These are phyloP conservation scores for Psilanteris sp. DNA, from an alignment of 1,140 invertebrate genomes.

Conservation along the genomic window DNA sequence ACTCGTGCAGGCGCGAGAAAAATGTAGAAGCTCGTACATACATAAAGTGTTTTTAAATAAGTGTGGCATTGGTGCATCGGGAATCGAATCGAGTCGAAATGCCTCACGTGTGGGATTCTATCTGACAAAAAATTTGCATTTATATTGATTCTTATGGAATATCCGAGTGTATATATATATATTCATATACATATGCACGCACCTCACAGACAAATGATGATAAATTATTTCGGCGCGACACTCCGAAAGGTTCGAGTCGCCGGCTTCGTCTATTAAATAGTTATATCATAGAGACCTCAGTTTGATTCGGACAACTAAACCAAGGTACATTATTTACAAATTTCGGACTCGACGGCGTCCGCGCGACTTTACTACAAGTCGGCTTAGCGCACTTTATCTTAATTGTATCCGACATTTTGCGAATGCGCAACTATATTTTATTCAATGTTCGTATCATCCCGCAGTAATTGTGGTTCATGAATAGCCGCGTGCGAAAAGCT, in stretches of 20 bases:
- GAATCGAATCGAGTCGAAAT: slow-evolving; percentile 62
- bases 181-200: too few relatives aligned
- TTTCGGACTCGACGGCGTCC: background rate
- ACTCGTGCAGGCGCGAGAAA: slow-evolving; percentile 51
- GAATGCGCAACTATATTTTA: slow-evolving; percentile 49
- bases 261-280: background rate
- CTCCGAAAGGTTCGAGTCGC: too few relatives aligned
- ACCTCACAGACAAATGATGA: too few relatives aligned
- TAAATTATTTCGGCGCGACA: slow-evolving; percentile 57
- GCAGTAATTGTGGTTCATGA: slow-evolving; percentile 48
- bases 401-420: slow-evolving; percentile 40
- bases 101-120: slow-evolving; percentile 49
- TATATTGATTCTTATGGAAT: slow-evolving; percentile 66
- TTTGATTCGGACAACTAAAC: background rate
- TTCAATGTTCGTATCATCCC: slow-evolving; percentile 44
- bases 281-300: background rate
- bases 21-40: slow-evolving; percentile 48
- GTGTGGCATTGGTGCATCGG: slow-evolving; percentile 51
- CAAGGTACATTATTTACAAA: background rate
- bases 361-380: background rate
- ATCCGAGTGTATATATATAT: slow-evolving; percentile 35
- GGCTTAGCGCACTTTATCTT: slow-evolving; percentile 15
- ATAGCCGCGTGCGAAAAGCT: slow-evolving; percentile 37
- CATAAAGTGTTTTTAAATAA: slow-evolving; percentile 64
- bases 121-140: slow-evolving; percentile 59